A percentile compares a stretch with the other conserved stretches of the same genome.
These are phyloP conservation scores for Porites lutea DNA, from an alignment of 64 coral and sea anemone species.

Conservation along the genomic window DNA sequence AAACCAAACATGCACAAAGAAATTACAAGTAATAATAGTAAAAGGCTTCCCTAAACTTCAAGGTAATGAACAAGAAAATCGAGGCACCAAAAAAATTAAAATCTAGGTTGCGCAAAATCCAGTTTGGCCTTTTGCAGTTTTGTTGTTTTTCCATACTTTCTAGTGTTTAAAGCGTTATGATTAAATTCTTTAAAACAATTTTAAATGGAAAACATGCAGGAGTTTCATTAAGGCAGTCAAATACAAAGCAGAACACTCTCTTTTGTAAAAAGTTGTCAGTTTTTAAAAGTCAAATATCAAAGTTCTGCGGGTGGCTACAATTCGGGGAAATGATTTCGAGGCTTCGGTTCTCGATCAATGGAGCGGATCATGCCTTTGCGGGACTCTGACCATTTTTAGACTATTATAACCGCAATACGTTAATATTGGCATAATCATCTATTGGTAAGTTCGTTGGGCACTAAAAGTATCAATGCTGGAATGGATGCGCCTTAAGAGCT, in stretches of 20 bases:
- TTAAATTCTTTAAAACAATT: conserved; percentile 6
- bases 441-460: conserved; percentile 18
- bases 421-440: conserved; percentile 67
- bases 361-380: conserved; percentile 47
- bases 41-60: conserved; percentile 22
- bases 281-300: too few species aligned
- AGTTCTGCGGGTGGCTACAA: not conserved
- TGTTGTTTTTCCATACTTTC: conserved; percentile 35
- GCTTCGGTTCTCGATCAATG: conserved; percentile 28
- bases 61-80: conserved; percentile 35
- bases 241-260: conserved; percentile 34
- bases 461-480: conserved; percentile 12
- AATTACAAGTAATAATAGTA: conserved; percentile 40
- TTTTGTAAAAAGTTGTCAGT: conserved; percentile 42
- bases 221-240: conserved; percentile 31
- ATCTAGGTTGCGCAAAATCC: conserved; percentile 53
- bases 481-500: not conserved
- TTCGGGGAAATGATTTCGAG: conserved; percentile 16
- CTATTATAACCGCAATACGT: conserved; percentile 60
- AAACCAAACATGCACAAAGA: too few species aligned
- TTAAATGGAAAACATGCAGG: conserved; percentile 48
- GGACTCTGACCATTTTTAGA: conserved; percentile 63
- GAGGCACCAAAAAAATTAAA: conserved; percentile 49
- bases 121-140: conserved; percentile 42
- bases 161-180: conserved; percentile 34